Base-by-base conservation (phyloP, 2,113 vertebrate genomes). In the Oxyruncus cristatus region DNA sequence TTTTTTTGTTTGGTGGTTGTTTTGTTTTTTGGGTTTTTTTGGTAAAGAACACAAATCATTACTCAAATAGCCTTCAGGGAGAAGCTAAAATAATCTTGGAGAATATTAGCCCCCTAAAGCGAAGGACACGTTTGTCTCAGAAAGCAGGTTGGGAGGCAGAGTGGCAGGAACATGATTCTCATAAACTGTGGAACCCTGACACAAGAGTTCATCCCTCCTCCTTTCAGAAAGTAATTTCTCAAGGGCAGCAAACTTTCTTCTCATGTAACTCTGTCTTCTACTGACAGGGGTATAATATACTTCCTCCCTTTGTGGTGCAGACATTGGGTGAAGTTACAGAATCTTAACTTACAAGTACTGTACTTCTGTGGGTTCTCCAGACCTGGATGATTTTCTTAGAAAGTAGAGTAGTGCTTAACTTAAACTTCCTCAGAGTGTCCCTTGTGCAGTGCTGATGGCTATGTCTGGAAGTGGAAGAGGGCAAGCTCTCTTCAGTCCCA, bases 191-290 rank as follows among this genome's bases (percentile, higher is more conserved):
- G 98, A 67, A 98, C 98, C 82, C 98, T 98, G 12, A 98, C 98
- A 66, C 97, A 98, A 85, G 98, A 99, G 96, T 98, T 98, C 98
- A 98, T 99, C 96, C 98, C 98, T 78, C 97, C 98, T 52, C 98
- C 98, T 61, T 99, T 98, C 95, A 98, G 98, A 94, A 98, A 99
- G 95, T 98, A 98, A 98, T 98, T 99, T 89, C 97, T 99, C 50
- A 98, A 98, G n/a, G 98, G 98, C 58, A 92, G 78, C 77, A 66
- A 84, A 47, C 24, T 4, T 71, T 47, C 14, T 55, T 65, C 66
- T 67, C 42, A 12, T 19, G 11, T 11, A 42, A 35, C 15, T 58
- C 42, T 50, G 6, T 32, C 30, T 37, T 65, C 55, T 65, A 9
- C 35, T 27, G 22, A 16, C n/a, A 68, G 5, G 8, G 16, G 27